Evolutionary conservation across 2,113 vertebrate species (phyloP).

Genomic region (Stictonetta naevosa): DNA sequence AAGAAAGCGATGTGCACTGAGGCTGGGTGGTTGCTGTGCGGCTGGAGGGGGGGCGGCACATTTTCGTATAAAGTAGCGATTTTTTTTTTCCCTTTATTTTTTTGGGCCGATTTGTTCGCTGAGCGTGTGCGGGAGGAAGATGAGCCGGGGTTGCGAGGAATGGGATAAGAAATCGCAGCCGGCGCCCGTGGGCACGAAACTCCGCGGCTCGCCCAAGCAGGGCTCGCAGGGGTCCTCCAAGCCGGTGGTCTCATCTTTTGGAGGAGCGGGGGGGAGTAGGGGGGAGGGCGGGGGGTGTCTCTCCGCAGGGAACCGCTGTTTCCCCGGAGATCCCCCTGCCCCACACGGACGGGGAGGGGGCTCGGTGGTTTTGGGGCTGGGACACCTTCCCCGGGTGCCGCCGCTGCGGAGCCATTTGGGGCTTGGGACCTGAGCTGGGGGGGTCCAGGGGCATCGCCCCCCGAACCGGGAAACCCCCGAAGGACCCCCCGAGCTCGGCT

Average conservation of each 20-base stretch:
- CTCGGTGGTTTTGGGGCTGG: background rate
- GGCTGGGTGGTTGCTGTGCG: conserved; percentile 5
- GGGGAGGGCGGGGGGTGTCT: background rate
- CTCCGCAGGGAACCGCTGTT: conserved; percentile 20
- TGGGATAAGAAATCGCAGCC: background rate
- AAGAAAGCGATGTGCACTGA: conserved; percentile 53
- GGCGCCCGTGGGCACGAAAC: background rate
- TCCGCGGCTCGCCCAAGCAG: background rate
- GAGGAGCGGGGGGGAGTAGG: background rate
- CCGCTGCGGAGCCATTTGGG: background rate
- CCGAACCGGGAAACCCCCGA: background rate
- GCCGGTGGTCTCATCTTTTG: conserved; percentile 57
- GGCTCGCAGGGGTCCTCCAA: background rate
- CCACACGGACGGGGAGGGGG: background rate
- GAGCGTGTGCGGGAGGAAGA: background rate
- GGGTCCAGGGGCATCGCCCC: background rate
- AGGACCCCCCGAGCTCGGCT: background rate
- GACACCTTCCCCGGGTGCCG: background rate
- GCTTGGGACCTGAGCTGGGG: background rate
- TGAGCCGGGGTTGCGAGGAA: background rate
- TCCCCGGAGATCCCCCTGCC: background rate
- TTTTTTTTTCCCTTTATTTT: background rate
- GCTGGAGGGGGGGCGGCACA: background rate
- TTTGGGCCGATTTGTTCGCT: background rate
- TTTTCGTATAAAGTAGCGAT: background rate